Base-by-base conservation (phyloP, 2,113 vertebrate species). In the Butorides virescens region DNA sequence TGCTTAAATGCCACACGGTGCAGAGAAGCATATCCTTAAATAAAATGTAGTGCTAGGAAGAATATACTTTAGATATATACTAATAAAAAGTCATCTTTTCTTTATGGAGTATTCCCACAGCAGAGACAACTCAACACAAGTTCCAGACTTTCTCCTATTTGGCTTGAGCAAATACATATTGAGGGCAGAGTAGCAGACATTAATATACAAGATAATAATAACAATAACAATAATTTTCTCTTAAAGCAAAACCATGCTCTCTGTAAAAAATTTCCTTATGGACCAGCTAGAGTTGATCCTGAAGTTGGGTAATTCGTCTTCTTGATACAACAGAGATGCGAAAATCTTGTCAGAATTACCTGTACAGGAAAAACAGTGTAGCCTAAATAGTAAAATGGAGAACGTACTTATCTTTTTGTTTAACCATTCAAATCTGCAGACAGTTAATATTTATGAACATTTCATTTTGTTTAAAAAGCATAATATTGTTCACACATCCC, bases 401-500 rank as follows among this genome's bases (percentile, higher is more conserved):
- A 92, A 61, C 4, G 11, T 26, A 37, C 25, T 76, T 83, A 11
- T 55, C 10, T 18, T 46, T 72, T 80, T 47, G 3, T 80, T 80
- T 70, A 65, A 61, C 9, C 2, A 34, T 53, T 9, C 23, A 86
- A 72, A 70, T 86, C 42, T 53, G 22, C 8, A 83, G 12, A 55
- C 2, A 27, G 11, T 42, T 62, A 77, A 7, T 34, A 71, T 50
- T 46, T 50, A 13, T 77, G n/a, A 86, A 19, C 10, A 59, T 55
- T 87, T 58, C 0, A 25, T 87, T 94, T 80, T 80, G 5, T 84
- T 80, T 66, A 30, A 87, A 58, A 80, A 86, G 2, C 10, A 8
- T 16, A 42, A 25, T 61, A 47, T 50, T 0, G 44, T 66, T 67
- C 22, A 34, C 8, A 20, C 0, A 0, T 25, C 10, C 73, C 34